These are phyloP conservation scores for Drosophila lowei DNA, from an alignment of 1,140 invertebrate species.

Conservation along the genomic window DNA sequence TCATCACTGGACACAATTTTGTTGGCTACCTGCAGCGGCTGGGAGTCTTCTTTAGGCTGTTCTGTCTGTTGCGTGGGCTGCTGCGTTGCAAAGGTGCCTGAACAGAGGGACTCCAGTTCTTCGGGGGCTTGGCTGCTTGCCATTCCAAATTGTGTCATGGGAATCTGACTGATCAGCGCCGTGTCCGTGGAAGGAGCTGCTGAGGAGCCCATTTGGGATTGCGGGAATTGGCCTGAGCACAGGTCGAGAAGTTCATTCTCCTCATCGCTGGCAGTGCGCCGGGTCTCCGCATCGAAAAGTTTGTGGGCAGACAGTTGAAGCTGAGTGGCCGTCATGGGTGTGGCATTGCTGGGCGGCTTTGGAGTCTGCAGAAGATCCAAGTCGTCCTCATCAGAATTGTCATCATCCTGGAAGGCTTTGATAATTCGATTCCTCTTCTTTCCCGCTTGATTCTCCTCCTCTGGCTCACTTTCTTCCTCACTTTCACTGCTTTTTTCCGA, in stretches of 20 bases:
- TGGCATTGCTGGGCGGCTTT: slow-evolving; percentile 65
- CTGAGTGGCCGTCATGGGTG: slow-evolving; percentile 48
- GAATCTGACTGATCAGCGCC: slow-evolving; percentile 71
- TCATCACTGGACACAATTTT: slow-evolving; percentile 83
- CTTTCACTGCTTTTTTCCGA: slow-evolving; percentile 32
- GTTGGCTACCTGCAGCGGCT: slow-evolving; percentile 29
- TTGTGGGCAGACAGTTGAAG: slow-evolving; percentile 52
- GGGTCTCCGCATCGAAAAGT: slow-evolving; percentile 64
- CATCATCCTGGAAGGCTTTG: slow-evolving; percentile 64
- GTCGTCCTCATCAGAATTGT: slow-evolving; percentile 77
- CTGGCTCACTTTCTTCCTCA: slow-evolving; percentile 36
- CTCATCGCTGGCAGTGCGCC: slow-evolving; percentile 78
- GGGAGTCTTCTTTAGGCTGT: neutral
- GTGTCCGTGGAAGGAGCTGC: slow-evolving; percentile 20
- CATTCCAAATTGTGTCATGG: slow-evolving; percentile 55
- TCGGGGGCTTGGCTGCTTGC: slow-evolving; percentile 37
- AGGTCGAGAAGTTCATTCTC: slow-evolving; percentile 84
- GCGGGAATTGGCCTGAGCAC: slow-evolving; percentile 84
- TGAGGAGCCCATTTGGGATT: slow-evolving; percentile 42
- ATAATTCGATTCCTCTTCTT: slow-evolving; percentile 73
- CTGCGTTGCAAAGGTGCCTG: slow-evolving; percentile 67
- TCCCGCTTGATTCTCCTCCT: slow-evolving; percentile 5
- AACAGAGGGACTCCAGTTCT: slow-evolving; percentile 59
- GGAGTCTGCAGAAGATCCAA: slow-evolving; percentile 78
- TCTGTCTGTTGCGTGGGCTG: neutral